Percentiles rank a stretch among this genome's conserved stretches.
Evolutionary conservation across 2,113 vertebrate species (phyloP).

Genomic region (Halcyon senegalensis): DNA sequence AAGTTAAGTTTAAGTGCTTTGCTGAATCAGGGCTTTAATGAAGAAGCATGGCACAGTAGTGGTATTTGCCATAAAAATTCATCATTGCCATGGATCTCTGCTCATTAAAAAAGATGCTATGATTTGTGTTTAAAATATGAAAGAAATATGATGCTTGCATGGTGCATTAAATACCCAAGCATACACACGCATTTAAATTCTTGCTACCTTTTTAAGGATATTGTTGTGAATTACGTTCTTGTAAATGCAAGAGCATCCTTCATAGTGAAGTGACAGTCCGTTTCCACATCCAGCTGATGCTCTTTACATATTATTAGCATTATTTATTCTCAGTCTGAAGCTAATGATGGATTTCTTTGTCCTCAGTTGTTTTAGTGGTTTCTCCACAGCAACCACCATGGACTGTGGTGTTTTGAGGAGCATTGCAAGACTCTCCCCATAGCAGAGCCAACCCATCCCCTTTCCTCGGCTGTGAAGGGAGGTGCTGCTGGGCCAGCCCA

Average conservation of each 20-base stretch:
- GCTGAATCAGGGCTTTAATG: slow-evolving; percentile 57
- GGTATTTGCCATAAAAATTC: slow-evolving; percentile 59
- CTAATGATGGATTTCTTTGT: slow-evolving; percentile 33
- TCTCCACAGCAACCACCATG: slow-evolving; percentile 19
- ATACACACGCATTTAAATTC: slow-evolving; percentile 58
- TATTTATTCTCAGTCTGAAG: slow-evolving; percentile 57
- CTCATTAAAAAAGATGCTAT: slow-evolving; percentile 53
- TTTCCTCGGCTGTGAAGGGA: neutral
- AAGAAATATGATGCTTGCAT: slow-evolving; percentile 52
- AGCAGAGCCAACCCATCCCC: neutral
- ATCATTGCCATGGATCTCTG: slow-evolving; percentile 1
- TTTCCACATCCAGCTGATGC: slow-evolving; percentile 55
- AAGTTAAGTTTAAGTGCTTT: slow-evolving; percentile 30
- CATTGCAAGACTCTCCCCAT: neutral
- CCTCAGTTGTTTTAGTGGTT: slow-evolving; percentile 30
- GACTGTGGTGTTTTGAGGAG: fast-evolving
- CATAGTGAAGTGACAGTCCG: slow-evolving; percentile 36
- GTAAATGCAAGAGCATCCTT: slow-evolving; percentile 44
- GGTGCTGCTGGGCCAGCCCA: fast-evolving
- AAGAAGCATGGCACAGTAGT: slow-evolving; percentile 26
- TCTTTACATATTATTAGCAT: slow-evolving; percentile 57
- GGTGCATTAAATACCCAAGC: slow-evolving; percentile 53
- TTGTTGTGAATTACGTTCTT: slow-evolving; percentile 55
- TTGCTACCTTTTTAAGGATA: slow-evolving; percentile 64
- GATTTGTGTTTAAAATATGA: slow-evolving; percentile 53